Percentiles rank a stretch among this genome's conserved stretches.
phyloP scores from a whole-genome alignment of 2,797 vertebrate species.

The Falco columbarius region DNA sequence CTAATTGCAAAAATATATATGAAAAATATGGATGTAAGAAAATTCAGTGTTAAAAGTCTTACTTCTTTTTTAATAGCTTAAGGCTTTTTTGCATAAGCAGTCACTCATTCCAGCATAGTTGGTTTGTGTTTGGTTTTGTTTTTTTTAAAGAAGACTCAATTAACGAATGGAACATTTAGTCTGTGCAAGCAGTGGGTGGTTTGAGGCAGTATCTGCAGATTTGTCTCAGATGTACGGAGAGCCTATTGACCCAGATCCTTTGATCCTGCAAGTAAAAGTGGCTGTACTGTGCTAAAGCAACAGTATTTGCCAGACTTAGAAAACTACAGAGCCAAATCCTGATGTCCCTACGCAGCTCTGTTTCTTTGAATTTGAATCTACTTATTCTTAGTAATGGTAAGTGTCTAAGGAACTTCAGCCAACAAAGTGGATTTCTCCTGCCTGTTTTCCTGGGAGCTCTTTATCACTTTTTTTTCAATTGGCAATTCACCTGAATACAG shows the following conservation, averaged over 20 bases:
- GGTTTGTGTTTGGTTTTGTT: neutral
- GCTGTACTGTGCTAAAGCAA: neutral
- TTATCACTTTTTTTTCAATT: neutral
- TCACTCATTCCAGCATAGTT: neutral
- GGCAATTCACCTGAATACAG: neutral
- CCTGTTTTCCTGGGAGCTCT: neutral
- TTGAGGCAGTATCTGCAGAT: neutral
- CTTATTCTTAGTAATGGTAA: neutral
- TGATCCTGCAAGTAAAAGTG: neutral
- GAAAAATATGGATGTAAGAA: neutral
- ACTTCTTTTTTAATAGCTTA: neutral
- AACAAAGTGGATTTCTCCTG: neutral
- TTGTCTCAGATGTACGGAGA: neutral
- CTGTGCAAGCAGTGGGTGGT: neutral
- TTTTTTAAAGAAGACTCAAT: neutral
- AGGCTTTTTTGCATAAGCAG: neutral
- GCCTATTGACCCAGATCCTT: conserved; percentile 9
- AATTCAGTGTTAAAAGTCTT: neutral
- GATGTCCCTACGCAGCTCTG: neutral
- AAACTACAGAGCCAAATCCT: neutral
- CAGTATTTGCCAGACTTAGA: neutral
- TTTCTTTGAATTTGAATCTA: neutral
- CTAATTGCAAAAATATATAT: neutral
- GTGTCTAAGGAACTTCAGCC: neutral
- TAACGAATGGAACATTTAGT: neutral